Percentiles rank a stretch among this genome's conserved stretches.
These are phyloP conservation scores for Trichopoda pennipes DNA, from an alignment of 2,888 invertebrate species.

Conservation along the genomic window DNA sequence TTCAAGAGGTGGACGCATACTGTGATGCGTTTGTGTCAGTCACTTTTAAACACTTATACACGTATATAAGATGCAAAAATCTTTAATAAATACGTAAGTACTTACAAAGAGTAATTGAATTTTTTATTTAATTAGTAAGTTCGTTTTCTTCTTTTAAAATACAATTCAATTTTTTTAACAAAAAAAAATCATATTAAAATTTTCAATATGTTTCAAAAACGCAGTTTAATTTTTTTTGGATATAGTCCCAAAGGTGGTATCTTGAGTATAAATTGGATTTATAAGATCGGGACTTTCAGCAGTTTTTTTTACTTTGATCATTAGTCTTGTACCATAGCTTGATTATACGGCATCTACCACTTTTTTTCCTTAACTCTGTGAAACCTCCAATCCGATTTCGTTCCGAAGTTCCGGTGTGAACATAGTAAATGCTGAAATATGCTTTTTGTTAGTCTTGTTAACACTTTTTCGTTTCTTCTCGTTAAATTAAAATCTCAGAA, in stretches of 20 bases:
- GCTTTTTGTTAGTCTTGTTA: slow-evolving; percentile 21
- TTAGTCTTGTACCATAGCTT: slow-evolving; percentile 86
- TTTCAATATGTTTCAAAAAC: no score
- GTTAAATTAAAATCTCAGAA: no score
- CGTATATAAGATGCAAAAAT: no score
- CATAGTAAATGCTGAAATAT: slow-evolving; percentile 82
- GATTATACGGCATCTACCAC: slow-evolving; percentile 84
- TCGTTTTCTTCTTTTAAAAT: no score
- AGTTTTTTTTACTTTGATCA: slow-evolving; percentile 82
- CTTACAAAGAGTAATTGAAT: no score
- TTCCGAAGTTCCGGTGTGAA: slow-evolving; percentile 83
- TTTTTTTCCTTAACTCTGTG: slow-evolving; percentile 81
- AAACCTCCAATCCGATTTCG: slow-evolving; percentile 81
- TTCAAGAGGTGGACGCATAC: no score
- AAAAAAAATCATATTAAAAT: no score
- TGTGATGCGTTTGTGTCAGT: no score
- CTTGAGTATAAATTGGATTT: slow-evolving; percentile 86
- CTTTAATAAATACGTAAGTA: no score
- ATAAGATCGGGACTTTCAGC: slow-evolving; percentile 88
- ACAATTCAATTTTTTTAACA: no score
- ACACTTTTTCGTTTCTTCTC: slow-evolving; percentile 79
- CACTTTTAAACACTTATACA: no score
- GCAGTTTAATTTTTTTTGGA: slow-evolving; percentile 92
- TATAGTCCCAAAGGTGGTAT: slow-evolving; percentile 90
- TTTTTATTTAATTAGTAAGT: no score